These are phyloP conservation scores for Labeo catla DNA, from an alignment of 2,113 vertebrate species.

Conservation along the genomic window DNA sequence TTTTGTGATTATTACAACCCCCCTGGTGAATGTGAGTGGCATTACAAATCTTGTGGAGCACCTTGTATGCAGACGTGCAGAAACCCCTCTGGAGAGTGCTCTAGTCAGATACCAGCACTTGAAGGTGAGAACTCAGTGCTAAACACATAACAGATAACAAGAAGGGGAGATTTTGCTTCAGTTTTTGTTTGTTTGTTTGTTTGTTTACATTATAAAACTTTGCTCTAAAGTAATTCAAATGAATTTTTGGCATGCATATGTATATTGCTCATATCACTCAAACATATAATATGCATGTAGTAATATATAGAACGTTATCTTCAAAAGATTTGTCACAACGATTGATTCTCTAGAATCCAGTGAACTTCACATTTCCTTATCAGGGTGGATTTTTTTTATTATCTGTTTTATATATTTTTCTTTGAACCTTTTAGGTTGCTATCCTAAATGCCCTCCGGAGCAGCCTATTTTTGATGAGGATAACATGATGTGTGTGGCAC, in stretches of 20 bases:
- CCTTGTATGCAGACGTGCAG: constrained; percentile 89
- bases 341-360: not conserved
- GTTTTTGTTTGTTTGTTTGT: too few relatives aligned
- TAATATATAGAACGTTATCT: not conserved
- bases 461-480: constrained; percentile 89
- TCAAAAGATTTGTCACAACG: not conserved
- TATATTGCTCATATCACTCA: not conserved
- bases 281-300: too few relatives aligned
- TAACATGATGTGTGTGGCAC: constrained; percentile 83
- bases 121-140: constrained; percentile 80
- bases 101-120: constrained; percentile 75
- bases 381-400: not conserved
- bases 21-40: constrained; percentile 87
- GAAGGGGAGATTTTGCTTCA: not conserved
- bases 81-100: constrained; percentile 84
- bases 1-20: constrained; percentile 96
- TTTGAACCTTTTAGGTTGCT: constrained; percentile 82
- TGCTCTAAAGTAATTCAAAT: not conserved
- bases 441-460: constrained; percentile 84
- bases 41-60: constrained; percentile 89
- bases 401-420: not conserved
- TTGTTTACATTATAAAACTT: too few relatives aligned
- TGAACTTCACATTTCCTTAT: not conserved
- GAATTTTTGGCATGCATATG: not conserved
- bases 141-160: too few relatives aligned